Conservation (phyloP, 2,797 vertebrate species). For the Myotis vivesi region DNA sequence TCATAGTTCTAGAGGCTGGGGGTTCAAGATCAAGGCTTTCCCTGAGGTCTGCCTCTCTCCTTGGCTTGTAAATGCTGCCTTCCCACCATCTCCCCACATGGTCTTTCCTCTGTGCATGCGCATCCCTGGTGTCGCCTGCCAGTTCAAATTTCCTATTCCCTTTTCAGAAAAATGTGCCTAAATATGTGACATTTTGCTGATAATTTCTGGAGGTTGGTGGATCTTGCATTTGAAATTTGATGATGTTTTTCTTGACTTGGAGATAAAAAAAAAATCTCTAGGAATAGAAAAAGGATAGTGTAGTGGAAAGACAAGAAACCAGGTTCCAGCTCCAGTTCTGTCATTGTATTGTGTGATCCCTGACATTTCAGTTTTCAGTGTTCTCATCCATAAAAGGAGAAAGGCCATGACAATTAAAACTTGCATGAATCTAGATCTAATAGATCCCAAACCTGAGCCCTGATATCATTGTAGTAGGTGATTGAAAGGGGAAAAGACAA, state of each 20-base stretch:
- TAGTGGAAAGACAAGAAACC: background rate
- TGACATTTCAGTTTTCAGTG: background rate
- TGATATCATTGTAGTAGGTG: background rate
- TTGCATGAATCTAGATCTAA: background rate
- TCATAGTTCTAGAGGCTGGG: background rate
- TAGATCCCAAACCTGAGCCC: background rate
- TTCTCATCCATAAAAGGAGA: background rate
- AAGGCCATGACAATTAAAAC: background rate
- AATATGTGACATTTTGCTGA: background rate
- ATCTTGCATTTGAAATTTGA: background rate
- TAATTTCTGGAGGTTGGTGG: background rate
- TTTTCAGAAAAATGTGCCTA: background rate
- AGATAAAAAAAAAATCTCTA: background rate
- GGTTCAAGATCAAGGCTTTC: background rate
- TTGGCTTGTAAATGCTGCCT: background rate
- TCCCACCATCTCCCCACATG: background rate
- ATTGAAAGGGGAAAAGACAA: background rate
- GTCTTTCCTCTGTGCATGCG: background rate
- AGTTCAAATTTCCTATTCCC: background rate
- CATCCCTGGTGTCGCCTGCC: background rate
- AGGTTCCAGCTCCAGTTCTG: background rate
- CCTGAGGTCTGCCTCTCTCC: background rate
- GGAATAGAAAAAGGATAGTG: background rate
- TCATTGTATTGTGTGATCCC: background rate
- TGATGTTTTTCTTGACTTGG: background rate